A percentile compares a stretch with the other conserved stretches of the same genome.
These are phyloP conservation scores for Apantesis nais DNA, from an alignment of 2,888 invertebrate species.

Conservation along the genomic window DNA sequence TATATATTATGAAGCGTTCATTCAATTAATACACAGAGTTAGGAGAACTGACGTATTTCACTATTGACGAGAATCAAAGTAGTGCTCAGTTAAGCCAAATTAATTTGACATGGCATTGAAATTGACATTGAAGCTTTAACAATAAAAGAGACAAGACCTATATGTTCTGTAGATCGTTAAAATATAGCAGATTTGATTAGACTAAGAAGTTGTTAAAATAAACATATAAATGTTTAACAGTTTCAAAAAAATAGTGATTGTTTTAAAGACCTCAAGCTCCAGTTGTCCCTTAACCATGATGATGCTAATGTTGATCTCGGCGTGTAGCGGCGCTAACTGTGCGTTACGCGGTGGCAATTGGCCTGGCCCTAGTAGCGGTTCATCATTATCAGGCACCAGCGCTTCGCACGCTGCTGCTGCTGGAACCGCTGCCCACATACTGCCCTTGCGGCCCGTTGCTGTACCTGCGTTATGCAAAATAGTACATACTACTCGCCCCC, in stretches of 20 bases:
- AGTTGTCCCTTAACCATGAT: slow-evolving; percentile 96
- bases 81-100: background rate
- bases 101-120: too few relatives aligned
- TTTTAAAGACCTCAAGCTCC: slow-evolving; percentile 89
- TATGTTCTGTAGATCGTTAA: background rate
- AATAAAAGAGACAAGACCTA: background rate
- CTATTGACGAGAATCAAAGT: background rate
- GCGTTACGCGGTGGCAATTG: slow-evolving; percentile 93
- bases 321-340: slow-evolving; percentile 88
- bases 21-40: background rate
- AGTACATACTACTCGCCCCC: slow-evolving; percentile 44
- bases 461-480: slow-evolving; percentile 73
- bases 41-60: background rate
- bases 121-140: background rate
- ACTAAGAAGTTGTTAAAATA: background rate
- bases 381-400: slow-evolving; percentile 74
- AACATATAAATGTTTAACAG: background rate
- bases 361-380: slow-evolving; percentile 90
- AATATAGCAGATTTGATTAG: background rate
- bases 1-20: background rate
- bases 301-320: slow-evolving; percentile 95
- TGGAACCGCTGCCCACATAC: slow-evolving; percentile 84
- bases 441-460: slow-evolving; percentile 84
- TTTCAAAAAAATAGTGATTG: background rate
- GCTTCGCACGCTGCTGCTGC: slow-evolving; percentile 74